phyloP scores from a whole-genome alignment of 2,888 invertebrate species.

The Chironomus tentans region DNA sequence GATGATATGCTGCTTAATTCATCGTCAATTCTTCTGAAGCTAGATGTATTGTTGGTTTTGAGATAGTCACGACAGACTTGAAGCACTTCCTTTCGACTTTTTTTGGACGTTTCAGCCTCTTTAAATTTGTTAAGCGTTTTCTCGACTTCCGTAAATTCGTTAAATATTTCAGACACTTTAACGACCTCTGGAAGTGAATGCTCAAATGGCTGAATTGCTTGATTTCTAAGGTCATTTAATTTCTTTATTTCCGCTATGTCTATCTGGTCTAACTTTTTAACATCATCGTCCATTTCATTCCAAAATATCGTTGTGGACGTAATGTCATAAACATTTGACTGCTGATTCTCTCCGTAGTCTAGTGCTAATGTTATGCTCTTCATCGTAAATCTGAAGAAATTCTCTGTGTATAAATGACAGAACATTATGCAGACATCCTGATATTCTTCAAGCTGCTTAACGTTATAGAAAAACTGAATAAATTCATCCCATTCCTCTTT shows the following conservation, averaged over 20 bases:
- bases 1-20: no score
- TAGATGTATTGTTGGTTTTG: neutral
- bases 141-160: neutral
- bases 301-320: neutral
- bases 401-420: conserved; percentile 4
- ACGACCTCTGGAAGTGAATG: neutral
- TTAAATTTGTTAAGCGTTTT: neutral
- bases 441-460: neutral
- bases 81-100: neutral
- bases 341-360: neutral
- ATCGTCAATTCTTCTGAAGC: no score
- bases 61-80: neutral
- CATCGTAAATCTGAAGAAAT: conserved; percentile 8
- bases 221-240: neutral
- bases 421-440: neutral
- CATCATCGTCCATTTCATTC: neutral
- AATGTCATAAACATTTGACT: neutral
- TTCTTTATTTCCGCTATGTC: conserved; percentile 6
- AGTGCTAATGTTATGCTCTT: neutral
- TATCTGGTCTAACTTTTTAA: neutral
- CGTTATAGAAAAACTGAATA: neutral
- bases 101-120: neutral
- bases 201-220: neutral
- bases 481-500: neutral
- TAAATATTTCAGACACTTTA: neutral